Evolutionary conservation across 2,113 vertebrate species (phyloP), one percentile per base, ranked within the genome.

Genomic region (Meles meles): DNA sequence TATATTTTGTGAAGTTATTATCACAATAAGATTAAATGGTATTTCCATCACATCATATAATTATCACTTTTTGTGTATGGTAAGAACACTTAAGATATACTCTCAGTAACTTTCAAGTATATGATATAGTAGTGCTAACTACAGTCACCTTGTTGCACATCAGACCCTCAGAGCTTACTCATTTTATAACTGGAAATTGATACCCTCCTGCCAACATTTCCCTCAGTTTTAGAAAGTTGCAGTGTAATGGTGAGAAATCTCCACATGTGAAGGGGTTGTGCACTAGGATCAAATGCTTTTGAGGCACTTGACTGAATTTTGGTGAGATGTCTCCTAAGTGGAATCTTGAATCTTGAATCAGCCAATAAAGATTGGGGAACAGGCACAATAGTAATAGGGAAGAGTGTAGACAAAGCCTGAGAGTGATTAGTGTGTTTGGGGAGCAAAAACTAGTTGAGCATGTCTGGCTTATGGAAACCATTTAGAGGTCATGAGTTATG

Each of bases 251-350:
- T 61, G 55, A 88, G 29, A 61, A 94, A 74, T 9, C 5, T 74
- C 18, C 12, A 8, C 79, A 34, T 6, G 1, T 65, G 55, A n/a
- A 6, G 23, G 4, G 3, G 3, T 1, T 61, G 29, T 59, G 6
- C 59, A 57, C 21, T 34, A 18, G 29, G 47, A 76, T 72, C 15
- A 55, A 85, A 34, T 71, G 37, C 5, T 92, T 9, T 52, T 69
- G 23, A 76, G 4, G 20, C 20, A 39, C 42, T 85, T 81, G 21
- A 74, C 2, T 5, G 1, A 71, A 27, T 13, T 90, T 25, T 47
- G 34, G 27, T 71, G 31, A 72, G 7, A 83, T 63, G 11, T 57
- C 34, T 89, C 6, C 27, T 44, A 84, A 61, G 18, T 82, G 44
- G 1, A 77, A 42, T 59, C 3, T 21, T 59, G 29, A 80, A 71